Base-by-base conservation (phyloP, 1,140 invertebrate genomes). In the Scylla paramamosain region DNA sequence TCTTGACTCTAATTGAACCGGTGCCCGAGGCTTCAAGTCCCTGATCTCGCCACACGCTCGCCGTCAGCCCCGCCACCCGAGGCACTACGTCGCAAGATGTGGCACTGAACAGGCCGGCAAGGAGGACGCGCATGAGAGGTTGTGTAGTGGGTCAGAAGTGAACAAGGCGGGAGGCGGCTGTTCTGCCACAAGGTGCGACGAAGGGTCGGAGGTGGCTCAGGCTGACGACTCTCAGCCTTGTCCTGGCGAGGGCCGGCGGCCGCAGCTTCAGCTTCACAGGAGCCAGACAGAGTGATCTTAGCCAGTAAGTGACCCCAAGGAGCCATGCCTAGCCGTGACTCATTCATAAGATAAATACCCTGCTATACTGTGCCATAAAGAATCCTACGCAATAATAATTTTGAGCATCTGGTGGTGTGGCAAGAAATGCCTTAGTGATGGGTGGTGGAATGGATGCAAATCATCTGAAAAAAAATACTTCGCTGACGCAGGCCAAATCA, bases 1-100 rank as follows among this genome's bases (percentile, higher is more conserved):
- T n/a, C n/a, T 82, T 93, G 92, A 93, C 92, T 83, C 92, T 93
- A 46, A 93, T 88, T 90, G 93, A 94, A 94, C 59, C 87, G 67
- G 46, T 39, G 87, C 93, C 32, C 87, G 45, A 94, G 88, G 93
- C 93, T 90, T 89, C 31, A 46, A 82, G n/a, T 77, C 93, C 87
- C 93, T 94, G 87, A 94, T 90, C 59, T 90, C 39, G 59, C 32
- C 93, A 94, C 52, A 48, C 87, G 67, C 59, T 82, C n/a, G 77
- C 77, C 93, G 93, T 94, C 93, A 91, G 32, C 29, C 31, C 32
- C 88, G 77, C 52, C 59, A 94, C 93, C 87, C 87, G 82, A 94
- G 88, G 88, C 59, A 94, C 88, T 91, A 94, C 39, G 87, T 94
- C 52, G 93, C 59, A 94, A 94, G 32, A 67, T 91, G 93, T 45